Conservation (phyloP, 2,888 invertebrate species). For the Ommatoiulus sabulosus region DNA sequence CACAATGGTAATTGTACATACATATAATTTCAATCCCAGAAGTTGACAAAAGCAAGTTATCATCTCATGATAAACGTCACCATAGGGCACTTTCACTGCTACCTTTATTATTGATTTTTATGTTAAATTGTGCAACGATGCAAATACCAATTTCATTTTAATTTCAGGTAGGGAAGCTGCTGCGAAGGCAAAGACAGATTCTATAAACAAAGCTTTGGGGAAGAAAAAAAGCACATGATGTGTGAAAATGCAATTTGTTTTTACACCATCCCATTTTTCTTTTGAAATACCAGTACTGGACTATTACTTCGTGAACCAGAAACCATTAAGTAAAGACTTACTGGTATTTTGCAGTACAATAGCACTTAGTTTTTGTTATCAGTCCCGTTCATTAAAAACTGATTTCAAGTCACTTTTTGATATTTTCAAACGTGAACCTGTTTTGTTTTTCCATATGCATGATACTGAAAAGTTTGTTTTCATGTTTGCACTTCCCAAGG, state of each 20-base stretch:
- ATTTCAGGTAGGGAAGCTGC: slow-evolving; percentile 73
- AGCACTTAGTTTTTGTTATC: background rate
- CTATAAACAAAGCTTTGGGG: slow-evolving; percentile 75
- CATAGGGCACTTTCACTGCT: too few relatives aligned
- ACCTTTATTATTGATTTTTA: too few relatives aligned
- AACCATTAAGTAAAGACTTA: background rate
- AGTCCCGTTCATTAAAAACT: background rate
- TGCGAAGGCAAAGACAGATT: slow-evolving; percentile 73
- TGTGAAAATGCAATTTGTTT: background rate
- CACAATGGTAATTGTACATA: too few relatives aligned
- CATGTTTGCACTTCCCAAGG: background rate
- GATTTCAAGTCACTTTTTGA: background rate
- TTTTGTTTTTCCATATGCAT: background rate
- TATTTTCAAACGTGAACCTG: slow-evolving; percentile 17
- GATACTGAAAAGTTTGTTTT: background rate
- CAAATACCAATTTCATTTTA: slow-evolving; percentile 22
- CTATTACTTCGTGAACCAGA: background rate
- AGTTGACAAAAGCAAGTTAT: too few relatives aligned
- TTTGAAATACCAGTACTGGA: background rate
- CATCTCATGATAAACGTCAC: too few relatives aligned
- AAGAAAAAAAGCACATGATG: slow-evolving; percentile 64
- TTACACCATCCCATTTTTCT: background rate
- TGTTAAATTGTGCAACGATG: too few relatives aligned
- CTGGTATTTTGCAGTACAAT: slow-evolving; percentile 31
- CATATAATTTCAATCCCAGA: too few relatives aligned